Evolutionary conservation across 64 coral and sea anemone genomes (phyloP).

Genomic region (Exaiptasia diaphana): DNA sequence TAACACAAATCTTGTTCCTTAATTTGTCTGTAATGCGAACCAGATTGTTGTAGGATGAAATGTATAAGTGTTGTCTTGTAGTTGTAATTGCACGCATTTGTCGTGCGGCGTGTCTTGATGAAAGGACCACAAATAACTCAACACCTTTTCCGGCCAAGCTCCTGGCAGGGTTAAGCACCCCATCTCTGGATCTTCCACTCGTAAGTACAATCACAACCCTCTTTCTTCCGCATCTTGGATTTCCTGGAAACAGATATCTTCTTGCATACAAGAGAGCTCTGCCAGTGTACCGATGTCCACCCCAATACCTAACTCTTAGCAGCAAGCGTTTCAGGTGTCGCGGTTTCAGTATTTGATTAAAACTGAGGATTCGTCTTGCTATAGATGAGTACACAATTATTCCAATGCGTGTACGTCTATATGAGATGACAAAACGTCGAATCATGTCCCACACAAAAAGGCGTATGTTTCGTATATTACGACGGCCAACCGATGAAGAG

Average conservation of each 20-base stretch:
- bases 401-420: conserved; percentile 44
- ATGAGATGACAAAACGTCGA: conserved; percentile 24
- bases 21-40: not conserved
- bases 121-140: conserved; percentile 9
- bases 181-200: not conserved
- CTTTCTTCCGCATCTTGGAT: conserved; percentile 44
- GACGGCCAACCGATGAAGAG: not conserved
- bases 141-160: conserved; percentile 16
- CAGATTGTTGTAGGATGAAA: not conserved
- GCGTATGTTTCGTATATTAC: not conserved
- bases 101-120: not conserved
- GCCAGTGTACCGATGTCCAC: conserved; percentile 20
- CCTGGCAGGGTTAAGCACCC: conserved; percentile 16
- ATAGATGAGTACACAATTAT: conserved; percentile 53
- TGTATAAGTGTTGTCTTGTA: not conserved
- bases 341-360: conserved; percentile 8
- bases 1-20: conserved; percentile 20
- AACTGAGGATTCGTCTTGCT: conserved; percentile 6
- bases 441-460: conserved; percentile 28
- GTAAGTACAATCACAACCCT: conserved; percentile 61
- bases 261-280: conserved; percentile 36
- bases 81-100: not conserved
- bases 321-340: not conserved
- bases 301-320: not conserved
- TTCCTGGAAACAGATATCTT: conserved; percentile 21